Base-by-base conservation (phyloP, 2,797 vertebrate species). In the Momotus momota region DNA sequence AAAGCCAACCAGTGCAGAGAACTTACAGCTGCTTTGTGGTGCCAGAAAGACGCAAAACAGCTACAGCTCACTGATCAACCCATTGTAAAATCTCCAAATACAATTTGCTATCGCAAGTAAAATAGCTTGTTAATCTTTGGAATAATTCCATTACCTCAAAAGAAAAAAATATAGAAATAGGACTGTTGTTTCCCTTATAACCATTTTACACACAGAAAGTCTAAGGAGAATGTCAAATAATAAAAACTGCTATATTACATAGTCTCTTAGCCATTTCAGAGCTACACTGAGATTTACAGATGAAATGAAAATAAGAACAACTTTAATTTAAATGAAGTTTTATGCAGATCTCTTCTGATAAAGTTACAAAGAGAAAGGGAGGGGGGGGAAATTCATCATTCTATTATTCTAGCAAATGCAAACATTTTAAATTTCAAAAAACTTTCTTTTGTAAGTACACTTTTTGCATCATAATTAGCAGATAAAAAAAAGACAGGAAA, bases 11-110 rank as follows among this genome's bases (percentile, higher is more conserved):
- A 75, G 12, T 3, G 12, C 66, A 88, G 75, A 84, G 70, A 88
- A 80, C 4, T 88, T 90, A 55, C 29, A 93, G 73, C 65, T 84
- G 79, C n/a, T 81, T 64, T 7, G 0, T 1, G 3, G 26, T 86
- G 73, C 75, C 64, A 91, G 35, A 81, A 46, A 67, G 70, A 93
- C 4, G 18, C 10, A 92, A 80, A 94, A 11, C 90, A 96, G 90
- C 51, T 52, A 29, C 49, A 81, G 35, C 7, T 65, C 16, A n/a
- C 33, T 74, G 60, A 86, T 41, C 33, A 86, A 90, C 57, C 21
- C 55, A 43, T 54, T 2, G 0, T 57, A 81, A 78, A 86, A 81
- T 55, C 43, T 61, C 49, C 65, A 85, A 91, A 92, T 78, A 83
- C 67, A 81, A 87, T 89, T 91, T 94, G 1, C 29, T 64, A 13